These are phyloP conservation scores for Amphiprion clarkii DNA, from an alignment of 2,797 vertebrate species.

Conservation along the genomic window DNA sequence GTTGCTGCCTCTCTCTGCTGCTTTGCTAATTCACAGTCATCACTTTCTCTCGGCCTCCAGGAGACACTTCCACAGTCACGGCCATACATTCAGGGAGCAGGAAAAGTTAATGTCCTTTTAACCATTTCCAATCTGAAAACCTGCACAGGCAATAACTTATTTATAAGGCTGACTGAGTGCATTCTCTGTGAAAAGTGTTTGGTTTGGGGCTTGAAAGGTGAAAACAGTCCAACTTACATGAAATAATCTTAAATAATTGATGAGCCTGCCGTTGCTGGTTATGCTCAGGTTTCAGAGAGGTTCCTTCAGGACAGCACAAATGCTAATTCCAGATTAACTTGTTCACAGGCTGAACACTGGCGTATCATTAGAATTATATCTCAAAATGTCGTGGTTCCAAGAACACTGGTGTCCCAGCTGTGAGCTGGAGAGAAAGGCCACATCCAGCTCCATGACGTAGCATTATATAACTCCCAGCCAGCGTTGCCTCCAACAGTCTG, in stretches of 20 bases:
- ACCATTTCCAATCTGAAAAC: conserved; percentile 32
- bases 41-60: conserved; percentile 35
- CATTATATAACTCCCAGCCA: conserved; percentile 69
- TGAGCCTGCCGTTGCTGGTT: conserved; percentile 14
- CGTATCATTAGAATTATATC: conserved; percentile 29
- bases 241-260: conserved; percentile 60
- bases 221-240: conserved; percentile 45
- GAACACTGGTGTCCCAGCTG: conserved; percentile 50
- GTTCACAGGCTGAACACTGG: conserved; percentile 1
- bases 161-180: conserved; percentile 49
- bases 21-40: conserved; percentile 65
- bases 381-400: conserved; percentile 24
- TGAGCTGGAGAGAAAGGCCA: conserved; percentile 34
- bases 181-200: conserved; percentile 41
- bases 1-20: conserved; percentile 63
- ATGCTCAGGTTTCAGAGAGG: conserved; percentile 30
- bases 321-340: conserved; percentile 46
- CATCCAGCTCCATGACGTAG: conserved; percentile 56
- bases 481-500: conserved; percentile 47
- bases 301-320: conserved; percentile 33
- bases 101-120: conserved; percentile 19
- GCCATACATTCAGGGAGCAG: conserved; percentile 13
- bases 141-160: conserved; percentile 44
- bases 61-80: conserved; percentile 30
- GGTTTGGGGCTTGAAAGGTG: conserved; percentile 39